Base-by-base conservation (phyloP, 2,888 invertebrate genomes). In the Orchesella flavescens region DNA sequence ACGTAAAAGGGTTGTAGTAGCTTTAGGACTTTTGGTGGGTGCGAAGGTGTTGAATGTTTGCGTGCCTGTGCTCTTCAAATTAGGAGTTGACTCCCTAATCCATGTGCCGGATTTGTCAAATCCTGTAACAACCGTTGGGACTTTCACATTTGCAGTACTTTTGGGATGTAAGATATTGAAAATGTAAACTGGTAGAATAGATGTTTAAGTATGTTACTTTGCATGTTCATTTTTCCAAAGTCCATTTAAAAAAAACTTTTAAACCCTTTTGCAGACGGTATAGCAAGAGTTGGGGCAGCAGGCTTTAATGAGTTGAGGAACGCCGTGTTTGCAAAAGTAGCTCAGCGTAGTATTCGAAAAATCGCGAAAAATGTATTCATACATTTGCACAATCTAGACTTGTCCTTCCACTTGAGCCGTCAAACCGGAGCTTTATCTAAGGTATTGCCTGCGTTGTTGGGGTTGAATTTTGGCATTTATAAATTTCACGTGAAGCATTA, bases 241-340 rank as follows among this genome's bases (percentile, higher is more conserved):
- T 2, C 7, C 3, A 34, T 34, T 34, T n/a, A n/a, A 34, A 4
- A 7, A 34, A 34, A 34, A 34, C 34, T 59, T 53, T 59, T 69
- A 44, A 44, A 65, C 61, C 75, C 17, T 84, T 84, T 89, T 91
- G 9, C 90, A 99, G 99, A 99, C 92, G 99, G 99, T 82, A 91
- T 96, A 84, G 98, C 98, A 0, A 93, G 99, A 87, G 95, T 95
- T 1, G 94, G 96, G 68, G 94, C 98, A 1, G 94, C 97, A 0
- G 95, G 95, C 23, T 97, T 99, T 90, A 99, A 98, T 91, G 99
- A 99, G 91, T 90, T 99, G 19, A 92, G 99, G 49, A 99, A 99
- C 92, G 99, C 99, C 0, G 97, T 99, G 65, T 99, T 99, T 91
- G 98, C 98, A 1, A 95, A 94, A 90, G 99, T 99, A 7, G 98